Evolutionary conservation across 2,113 vertebrate genomes (phyloP).

Genomic region (Aplodontia rufa): DNA sequence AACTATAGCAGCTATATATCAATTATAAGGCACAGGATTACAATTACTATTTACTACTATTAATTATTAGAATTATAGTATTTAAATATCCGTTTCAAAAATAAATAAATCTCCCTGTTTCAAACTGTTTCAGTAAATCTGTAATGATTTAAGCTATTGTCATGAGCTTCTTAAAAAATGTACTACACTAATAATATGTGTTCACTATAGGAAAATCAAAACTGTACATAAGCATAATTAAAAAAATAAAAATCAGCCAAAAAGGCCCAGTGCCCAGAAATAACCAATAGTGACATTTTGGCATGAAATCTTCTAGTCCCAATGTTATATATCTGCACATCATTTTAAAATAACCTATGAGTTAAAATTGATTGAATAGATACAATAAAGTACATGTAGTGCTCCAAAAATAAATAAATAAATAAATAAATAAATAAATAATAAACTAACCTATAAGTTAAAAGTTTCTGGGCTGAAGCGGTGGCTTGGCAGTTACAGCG

Average conservation of each 20-base stretch:
- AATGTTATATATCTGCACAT: neutral
- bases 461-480: no score
- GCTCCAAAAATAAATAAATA: no score
- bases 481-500: no score
- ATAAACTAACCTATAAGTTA: no score
- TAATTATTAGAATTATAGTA: neutral
- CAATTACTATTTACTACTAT: no score
- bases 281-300: neutral
- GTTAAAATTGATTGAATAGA: no score
- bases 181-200: neutral
- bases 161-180: neutral
- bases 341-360: neutral
- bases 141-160: slow-evolving; percentile 23
- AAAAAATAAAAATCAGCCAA: neutral
- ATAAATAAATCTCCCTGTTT: neutral
- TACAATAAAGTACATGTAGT: no score
- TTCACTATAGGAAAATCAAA: slow-evolving; percentile 33
- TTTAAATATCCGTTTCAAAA: no score
- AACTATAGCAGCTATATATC: neutral
- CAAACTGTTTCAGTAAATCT: slow-evolving; percentile 30
- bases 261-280: neutral
- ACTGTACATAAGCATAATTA: neutral
- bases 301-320: neutral
- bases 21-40: neutral
- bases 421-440: no score